Evolutionary conservation across 2,888 invertebrate genomes (phyloP), one percentile per base, ranked within the genome.

Genomic region (Nomada goodeniana): DNA sequence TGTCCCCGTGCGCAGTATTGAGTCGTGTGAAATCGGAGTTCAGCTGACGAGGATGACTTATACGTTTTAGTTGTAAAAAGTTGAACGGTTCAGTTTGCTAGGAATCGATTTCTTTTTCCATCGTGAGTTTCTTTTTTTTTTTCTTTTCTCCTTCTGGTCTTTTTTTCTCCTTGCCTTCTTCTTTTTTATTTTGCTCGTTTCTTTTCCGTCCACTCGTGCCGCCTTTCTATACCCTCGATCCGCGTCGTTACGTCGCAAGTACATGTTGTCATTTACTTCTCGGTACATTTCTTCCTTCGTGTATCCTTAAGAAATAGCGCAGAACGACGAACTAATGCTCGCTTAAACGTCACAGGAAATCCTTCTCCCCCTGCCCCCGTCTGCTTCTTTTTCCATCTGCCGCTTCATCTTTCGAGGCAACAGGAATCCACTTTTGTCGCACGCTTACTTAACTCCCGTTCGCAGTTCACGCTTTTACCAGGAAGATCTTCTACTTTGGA

Each of bases 251-350:
- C 84, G 73, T 85, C 84, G 70, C 75, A 75, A 87, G 76, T 87
- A 78, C 60, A 80, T 81, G 84, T 80, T 85, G 89, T 84, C 89
- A 77, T 87, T 86, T 87, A 77, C 84, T 80, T 82, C 73, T 82
- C 67, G 64, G 76, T 80, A 75, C 80, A 84, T 77, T 83, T 83
- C 84, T 76, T 78, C 76, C 52, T 78, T 78, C 73, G 80, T 87
- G 83, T 84, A 87, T 87, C 78, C 78, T 85, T 77, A 78, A 80
- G 80, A 76, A 80, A 83, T 76, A 73, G 63, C 79, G 65, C 36
- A 59, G 76, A 76, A 71, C 75, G 82, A 70, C 71, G 71, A 64
- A 75, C 76, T 87, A 86, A 88, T 81, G 83, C 83, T 59, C 68
- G 79, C 78, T 83, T 83, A 78, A 84, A 78, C 68, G 70, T 87